Percentiles rank a stretch among this genome's conserved stretches.
Evolutionary conservation across 1,140 invertebrate genomes (phyloP).

Genomic region (Habropoda laboriosa): DNA sequence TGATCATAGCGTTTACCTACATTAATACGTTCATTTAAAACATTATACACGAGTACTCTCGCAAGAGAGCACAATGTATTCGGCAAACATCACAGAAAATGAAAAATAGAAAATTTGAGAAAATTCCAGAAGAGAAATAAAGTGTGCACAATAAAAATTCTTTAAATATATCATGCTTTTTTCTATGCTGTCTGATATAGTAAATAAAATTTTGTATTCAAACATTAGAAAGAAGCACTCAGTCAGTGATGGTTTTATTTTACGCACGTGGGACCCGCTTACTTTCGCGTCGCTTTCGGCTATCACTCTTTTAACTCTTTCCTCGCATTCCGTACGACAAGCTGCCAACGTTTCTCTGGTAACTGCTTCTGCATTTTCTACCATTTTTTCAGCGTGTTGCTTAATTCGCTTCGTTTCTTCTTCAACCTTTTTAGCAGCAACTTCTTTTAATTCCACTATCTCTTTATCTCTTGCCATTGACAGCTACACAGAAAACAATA

Average conservation of each 20-base stretch:
- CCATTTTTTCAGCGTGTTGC: constrained; percentile 71
- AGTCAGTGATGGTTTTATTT: constrained; percentile 54
- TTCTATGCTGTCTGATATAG: background rate
- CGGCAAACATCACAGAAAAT: constrained; percentile 52
- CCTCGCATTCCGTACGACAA: constrained; percentile 74
- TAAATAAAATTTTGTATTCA: background rate
- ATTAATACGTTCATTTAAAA: constrained; percentile 9
- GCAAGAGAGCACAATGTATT: constrained; percentile 18
- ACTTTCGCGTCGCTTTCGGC: constrained; percentile 75
- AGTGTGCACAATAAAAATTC: background rate
- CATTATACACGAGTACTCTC: background rate
- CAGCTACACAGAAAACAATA: constrained; percentile 54
- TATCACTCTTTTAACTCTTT: constrained; percentile 73
- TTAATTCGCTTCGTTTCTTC: constrained; percentile 70
- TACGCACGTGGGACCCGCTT: constrained; percentile 52
- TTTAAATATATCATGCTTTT: background rate
- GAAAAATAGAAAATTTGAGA: constrained; percentile 7
- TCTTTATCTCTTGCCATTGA: constrained; percentile 67
- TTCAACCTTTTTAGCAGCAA: constrained; percentile 66
- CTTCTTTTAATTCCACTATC: constrained; percentile 68
- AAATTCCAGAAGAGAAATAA: background rate
- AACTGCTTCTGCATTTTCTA: constrained; percentile 74
- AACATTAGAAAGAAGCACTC: constrained; percentile 20
- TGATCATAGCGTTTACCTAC: constrained; percentile 70
- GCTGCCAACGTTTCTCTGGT: constrained; percentile 74